These are phyloP conservation scores for Calypte anna DNA, from an alignment of 2,113 vertebrate genomes.

Conservation along the genomic window DNA sequence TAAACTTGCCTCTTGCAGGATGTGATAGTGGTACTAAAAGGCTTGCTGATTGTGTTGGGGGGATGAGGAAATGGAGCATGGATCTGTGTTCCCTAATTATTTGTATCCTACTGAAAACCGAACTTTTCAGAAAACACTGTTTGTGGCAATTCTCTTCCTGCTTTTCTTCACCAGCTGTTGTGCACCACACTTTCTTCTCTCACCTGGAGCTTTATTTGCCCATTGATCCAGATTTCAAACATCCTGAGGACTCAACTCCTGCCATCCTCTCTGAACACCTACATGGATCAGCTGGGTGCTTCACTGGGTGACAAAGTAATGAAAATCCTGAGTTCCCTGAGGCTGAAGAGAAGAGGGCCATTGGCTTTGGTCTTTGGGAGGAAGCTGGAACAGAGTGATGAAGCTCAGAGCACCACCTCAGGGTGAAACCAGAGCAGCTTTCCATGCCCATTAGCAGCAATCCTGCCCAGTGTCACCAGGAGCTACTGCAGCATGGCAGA, in stretches of 20 bases:
- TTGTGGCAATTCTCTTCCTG: not conserved
- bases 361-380: not conserved
- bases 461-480: not conserved
- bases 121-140: not conserved
- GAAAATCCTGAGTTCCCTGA: slow-evolving; percentile 16
- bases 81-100: not conserved
- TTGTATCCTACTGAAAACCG: not conserved
- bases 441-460: not conserved
- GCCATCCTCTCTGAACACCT: not conserved
- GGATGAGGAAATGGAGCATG: not conserved
- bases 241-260: slow-evolving; percentile 8
- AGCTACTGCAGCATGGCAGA: not conserved
- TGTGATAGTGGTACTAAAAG: not conserved
- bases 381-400: not conserved
- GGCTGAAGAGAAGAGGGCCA: not conserved
- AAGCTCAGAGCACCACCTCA: not conserved
- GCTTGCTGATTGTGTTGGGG: not conserved
- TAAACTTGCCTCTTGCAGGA: not conserved
- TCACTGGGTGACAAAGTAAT: not conserved
- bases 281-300: not conserved
- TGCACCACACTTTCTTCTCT: slow-evolving; percentile 19
- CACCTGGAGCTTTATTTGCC: slow-evolving; percentile 11
- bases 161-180: slow-evolving; percentile 41
- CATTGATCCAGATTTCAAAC: slow-evolving; percentile 25
- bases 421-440: not conserved